phyloP scores from a whole-genome alignment of 2,113 vertebrate genomes.

The Heteronetta atricapilla region DNA sequence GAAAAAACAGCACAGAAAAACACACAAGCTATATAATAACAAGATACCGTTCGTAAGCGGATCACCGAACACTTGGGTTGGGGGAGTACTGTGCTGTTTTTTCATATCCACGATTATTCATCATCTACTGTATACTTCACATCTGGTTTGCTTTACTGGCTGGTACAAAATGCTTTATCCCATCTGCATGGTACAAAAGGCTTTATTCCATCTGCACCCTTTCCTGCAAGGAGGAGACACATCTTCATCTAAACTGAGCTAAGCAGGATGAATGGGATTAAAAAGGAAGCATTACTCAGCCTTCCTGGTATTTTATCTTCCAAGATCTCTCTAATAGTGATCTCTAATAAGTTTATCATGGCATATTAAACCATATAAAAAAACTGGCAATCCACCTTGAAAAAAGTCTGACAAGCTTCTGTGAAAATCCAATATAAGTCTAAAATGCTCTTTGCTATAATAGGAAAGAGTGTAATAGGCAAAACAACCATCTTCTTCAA shows the following conservation, averaged over 20 bases:
- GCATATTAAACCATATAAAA: not conserved
- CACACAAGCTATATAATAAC: not conserved
- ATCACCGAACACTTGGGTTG: not conserved
- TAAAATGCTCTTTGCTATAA: not conserved
- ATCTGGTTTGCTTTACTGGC: not conserved
- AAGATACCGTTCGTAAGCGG: not conserved
- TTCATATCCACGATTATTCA: not conserved
- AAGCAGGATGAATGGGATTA: not conserved
- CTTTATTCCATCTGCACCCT: not conserved
- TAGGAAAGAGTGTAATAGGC: not conserved
- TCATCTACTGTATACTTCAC: not conserved
- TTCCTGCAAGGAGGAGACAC: not conserved
- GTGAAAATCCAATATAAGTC: not conserved
- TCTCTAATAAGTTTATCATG: not conserved
- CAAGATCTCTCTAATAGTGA: not conserved
- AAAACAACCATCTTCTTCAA: not conserved
- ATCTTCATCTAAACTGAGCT: not conserved
- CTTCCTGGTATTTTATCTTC: not conserved
- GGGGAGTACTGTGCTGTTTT: not conserved
- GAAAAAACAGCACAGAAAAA: not conserved
- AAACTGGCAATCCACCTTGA: not conserved
- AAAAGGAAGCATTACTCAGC: constrained; percentile 17
- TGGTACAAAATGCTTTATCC: not conserved
- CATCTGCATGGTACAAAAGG: not conserved
- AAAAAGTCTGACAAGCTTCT: not conserved